Evolutionary conservation across 2,888 invertebrate genomes (phyloP), one percentile per base, ranked within the genome.

Genomic region (Chaetogeoica ovagalla): DNA sequence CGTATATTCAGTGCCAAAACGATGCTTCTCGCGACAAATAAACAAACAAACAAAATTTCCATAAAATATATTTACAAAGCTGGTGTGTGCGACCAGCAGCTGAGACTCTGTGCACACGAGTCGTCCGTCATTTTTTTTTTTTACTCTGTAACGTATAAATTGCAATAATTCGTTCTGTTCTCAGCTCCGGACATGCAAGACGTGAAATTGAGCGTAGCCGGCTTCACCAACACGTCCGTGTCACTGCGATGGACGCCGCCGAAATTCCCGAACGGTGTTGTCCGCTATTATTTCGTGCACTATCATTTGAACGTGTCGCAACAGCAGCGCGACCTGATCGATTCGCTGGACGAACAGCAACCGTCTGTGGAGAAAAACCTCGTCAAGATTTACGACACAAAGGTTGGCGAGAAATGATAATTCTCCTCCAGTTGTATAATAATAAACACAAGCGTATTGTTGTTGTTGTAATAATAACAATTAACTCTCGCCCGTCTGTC

Each of bases 161-260:
- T 30, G 30, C 30, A 4, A 30, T 30, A 30, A 30, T 4, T 1
- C 30, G 1, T 30, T 30, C 30, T 1, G 4, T 30, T 88, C 66
- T 87, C 87, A 82, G 83, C 83, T 37, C 88, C 89, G 6, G 86
- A 86, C 72, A 66, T 83, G 30, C 87, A 88, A 8, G 91, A 92
- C n/a, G 87, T 87, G 81, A 89, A 91, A 86, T 87, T 93, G 11
- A 86, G 84, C n/a, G 86, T 92, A 81, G 86, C 86, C 6, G 87
- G 90, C 83, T 87, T 92, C 4, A 89, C 90, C 37, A 90, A 91
- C 85, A 88, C 90, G 71, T 90, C 91, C 19, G 87, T 92, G 81
- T 85, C 87, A 13, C 86, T 94, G 70, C 85, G 85, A n/a, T 94
- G 93, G 94, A 86, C 89, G 83, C 89, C 91, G 59, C 95, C 96